These are phyloP conservation scores for Cyclargus thomasi DNA, from an alignment of 1,140 invertebrate species.

Conservation along the genomic window DNA sequence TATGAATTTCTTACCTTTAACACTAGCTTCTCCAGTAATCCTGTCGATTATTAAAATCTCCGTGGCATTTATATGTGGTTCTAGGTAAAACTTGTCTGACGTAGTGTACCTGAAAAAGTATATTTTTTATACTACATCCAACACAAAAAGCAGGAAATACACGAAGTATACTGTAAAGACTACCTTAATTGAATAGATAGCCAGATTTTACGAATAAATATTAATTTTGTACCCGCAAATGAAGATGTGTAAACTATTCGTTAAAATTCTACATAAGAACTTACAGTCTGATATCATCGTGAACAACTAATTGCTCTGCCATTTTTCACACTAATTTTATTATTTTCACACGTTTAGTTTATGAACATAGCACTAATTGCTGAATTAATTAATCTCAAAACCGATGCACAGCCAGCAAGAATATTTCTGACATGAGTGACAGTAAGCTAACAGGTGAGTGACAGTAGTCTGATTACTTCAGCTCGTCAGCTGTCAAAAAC, in stretches of 20 bases:
- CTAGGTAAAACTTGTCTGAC: constrained; percentile 63
- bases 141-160: too few relatives aligned
- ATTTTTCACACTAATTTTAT: constrained; percentile 36
- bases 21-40: constrained; percentile 52
- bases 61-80: constrained; percentile 61
- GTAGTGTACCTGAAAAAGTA: constrained; percentile 55
- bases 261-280: constrained; percentile 25
- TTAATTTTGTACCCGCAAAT: constrained; percentile 7
- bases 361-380: constrained; percentile 33
- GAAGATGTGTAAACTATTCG: background rate
- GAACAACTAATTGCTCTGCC: constrained; percentile 59
- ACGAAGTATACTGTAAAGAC: too few relatives aligned
- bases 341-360: constrained; percentile 23
- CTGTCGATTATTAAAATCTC: constrained; percentile 65
- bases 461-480: too few relatives aligned
- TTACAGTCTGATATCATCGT: constrained; percentile 69
- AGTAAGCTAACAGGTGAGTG: too few relatives aligned
- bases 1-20: constrained; percentile 44
- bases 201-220: background rate
- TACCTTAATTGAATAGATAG: background rate
- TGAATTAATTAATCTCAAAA: constrained; percentile 7
- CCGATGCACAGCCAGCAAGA: background rate
- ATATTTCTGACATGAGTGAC: background rate
- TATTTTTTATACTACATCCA: background rate
- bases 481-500: too few relatives aligned